phyloP scores from a whole-genome alignment of 2,888 invertebrate genomes.

The Trilocha varians region DNA sequence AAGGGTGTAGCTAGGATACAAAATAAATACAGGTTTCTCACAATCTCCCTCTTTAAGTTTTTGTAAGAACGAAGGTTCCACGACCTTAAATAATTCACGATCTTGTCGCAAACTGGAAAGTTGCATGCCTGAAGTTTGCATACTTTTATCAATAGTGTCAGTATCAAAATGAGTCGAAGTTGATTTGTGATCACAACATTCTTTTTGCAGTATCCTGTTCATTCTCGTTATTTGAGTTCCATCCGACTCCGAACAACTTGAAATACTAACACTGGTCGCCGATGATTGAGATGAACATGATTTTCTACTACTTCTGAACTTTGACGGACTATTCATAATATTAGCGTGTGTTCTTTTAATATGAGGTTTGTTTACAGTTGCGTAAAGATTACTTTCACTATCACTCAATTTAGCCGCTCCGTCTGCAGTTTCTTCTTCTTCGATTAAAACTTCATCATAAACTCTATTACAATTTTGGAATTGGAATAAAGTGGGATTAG shows the following conservation, averaged over 20 bases:
- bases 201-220: constrained; percentile 51
- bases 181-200: constrained; percentile 55
- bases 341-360: constrained; percentile 67
- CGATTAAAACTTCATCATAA: constrained; percentile 60
- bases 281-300: constrained; percentile 67
- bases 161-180: constrained; percentile 69
- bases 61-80: constrained; percentile 80
- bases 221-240: constrained; percentile 67
- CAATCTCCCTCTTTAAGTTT: constrained; percentile 77
- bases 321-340: constrained; percentile 64
- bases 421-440: constrained; percentile 62
- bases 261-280: constrained; percentile 67
- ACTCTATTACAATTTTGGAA: constrained; percentile 35
- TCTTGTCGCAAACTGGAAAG: constrained; percentile 45
- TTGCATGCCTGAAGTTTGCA: constrained; percentile 78
- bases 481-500: constrained; percentile 21
- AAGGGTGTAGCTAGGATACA: constrained; percentile 92
- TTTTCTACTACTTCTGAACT: constrained; percentile 48
- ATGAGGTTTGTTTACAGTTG: constrained; percentile 62
- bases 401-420: constrained; percentile 54
- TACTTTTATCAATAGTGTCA: constrained; percentile 79
- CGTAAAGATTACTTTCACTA: constrained; percentile 59
- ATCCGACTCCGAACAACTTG: constrained; percentile 70
- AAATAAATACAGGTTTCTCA: constrained; percentile 87
- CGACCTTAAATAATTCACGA: constrained; percentile 72